Conservation (phyloP, 1,140 invertebrate species). For the Heterodera carotae region DNA sequence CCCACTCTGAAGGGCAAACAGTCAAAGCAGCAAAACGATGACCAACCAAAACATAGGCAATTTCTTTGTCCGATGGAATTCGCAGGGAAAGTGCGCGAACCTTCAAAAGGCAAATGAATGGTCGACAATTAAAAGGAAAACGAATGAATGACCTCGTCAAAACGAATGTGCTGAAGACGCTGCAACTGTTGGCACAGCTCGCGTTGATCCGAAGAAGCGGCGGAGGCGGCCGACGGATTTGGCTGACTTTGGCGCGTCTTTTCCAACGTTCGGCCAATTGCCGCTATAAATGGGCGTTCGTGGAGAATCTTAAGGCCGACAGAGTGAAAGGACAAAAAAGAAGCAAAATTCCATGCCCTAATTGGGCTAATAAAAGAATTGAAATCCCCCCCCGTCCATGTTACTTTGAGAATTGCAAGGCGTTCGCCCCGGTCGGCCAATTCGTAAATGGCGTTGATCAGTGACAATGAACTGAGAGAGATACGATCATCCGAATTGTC, state of each 20-base stretch:
- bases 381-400: background rate
- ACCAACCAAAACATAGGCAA: constrained; percentile 43
- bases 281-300: constrained; percentile 47
- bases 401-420: constrained; percentile 42
- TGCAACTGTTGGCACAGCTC: constrained; percentile 42
- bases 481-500: constrained; percentile 54
- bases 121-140: background rate
- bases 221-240: background rate
- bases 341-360: too few relatives aligned
- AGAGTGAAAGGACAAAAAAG: constrained; percentile 16
- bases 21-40: background rate
- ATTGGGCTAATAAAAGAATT: too few relatives aligned
- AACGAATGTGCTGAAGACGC: constrained; percentile 47
- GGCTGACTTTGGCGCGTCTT: constrained; percentile 10
- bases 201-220: constrained; percentile 29
- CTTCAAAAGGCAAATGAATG: background rate
- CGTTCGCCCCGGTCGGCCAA: constrained; percentile 37
- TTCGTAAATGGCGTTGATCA: constrained; percentile 51
- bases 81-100: constrained; percentile 37
- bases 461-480: constrained; percentile 35
- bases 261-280: constrained; percentile 38
- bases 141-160: constrained; percentile 36
- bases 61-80: constrained; percentile 41
- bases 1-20: background rate
- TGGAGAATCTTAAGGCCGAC: constrained; percentile 37